These are phyloP conservation scores for Drosophila mauritiana DNA, from an alignment of 1,140 invertebrate genomes.

Conservation along the genomic window DNA sequence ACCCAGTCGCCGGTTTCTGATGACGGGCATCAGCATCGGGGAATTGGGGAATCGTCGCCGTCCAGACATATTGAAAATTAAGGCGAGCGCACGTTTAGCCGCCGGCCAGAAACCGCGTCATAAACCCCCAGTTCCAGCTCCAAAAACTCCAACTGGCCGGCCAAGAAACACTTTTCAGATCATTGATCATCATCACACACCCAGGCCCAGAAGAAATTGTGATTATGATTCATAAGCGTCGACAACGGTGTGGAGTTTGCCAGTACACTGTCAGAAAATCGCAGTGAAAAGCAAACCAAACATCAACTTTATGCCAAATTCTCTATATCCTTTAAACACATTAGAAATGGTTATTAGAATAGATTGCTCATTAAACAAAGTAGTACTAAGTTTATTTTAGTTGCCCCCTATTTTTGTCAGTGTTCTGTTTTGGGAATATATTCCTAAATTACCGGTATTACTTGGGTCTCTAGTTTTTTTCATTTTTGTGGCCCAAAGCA, in stretches of 20 bases:
- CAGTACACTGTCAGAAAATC: conserved; percentile 6
- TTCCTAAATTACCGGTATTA: conserved; percentile 79
- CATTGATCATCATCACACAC: conserved; percentile 78
- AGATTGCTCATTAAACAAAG: too few species aligned
- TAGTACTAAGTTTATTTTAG: not conserved
- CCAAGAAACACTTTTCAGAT: conserved; percentile 77
- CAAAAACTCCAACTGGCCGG: conserved; percentile 22
- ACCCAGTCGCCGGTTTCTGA: conserved; percentile 65
- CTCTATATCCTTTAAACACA: too few species aligned
- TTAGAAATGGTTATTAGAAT: too few species aligned
- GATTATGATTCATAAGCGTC: conserved; percentile 80
- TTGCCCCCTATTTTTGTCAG: not conserved
- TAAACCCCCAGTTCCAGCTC: conserved; percentile 47
- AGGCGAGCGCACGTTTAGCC: conserved; percentile 79
- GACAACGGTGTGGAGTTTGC: conserved; percentile 31
- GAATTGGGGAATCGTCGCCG: conserved; percentile 41
- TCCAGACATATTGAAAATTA: conserved; percentile 82
- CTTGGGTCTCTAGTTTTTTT: conserved; percentile 45
- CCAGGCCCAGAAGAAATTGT: conserved; percentile 61
- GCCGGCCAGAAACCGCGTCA: conserved; percentile 57
- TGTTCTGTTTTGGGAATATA: conserved; percentile 43
- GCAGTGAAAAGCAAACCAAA: too few species aligned
- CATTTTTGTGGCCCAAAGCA: conserved; percentile 53
- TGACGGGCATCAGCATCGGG: conserved; percentile 37
- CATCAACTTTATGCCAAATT: too few species aligned